Evolutionary conservation across 2,888 invertebrate species (phyloP).

Genomic region (Quadroppia sp.): DNA sequence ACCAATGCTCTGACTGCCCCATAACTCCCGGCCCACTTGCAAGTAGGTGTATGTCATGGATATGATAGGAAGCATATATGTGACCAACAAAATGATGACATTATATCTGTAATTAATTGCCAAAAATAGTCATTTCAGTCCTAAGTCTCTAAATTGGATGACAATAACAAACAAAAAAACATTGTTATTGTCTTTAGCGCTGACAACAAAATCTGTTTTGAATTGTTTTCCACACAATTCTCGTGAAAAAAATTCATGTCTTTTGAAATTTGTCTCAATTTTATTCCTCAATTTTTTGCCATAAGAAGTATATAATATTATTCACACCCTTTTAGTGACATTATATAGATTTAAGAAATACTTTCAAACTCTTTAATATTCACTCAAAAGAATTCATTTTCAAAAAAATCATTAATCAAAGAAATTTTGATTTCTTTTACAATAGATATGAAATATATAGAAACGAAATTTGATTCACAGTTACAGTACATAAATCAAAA

Average conservation of each 20-base stretch:
- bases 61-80: conserved; percentile 87
- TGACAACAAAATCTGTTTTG: background rate
- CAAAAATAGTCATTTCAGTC: background rate
- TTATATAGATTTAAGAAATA: too few species aligned
- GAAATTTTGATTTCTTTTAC: too few species aligned
- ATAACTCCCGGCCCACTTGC: conserved; percentile 80
- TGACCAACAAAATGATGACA: conserved; percentile 78
- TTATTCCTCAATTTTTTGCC: background rate
- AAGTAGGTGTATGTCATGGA: conserved; percentile 88
- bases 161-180: background rate
- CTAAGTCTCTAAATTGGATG: background rate
- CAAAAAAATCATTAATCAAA: too few species aligned
- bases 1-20: conserved; percentile 93
- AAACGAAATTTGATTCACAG: too few species aligned
- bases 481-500: too few species aligned
- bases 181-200: background rate
- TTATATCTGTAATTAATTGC: conserved; percentile 67
- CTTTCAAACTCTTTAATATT: too few species aligned
- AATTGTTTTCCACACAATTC: background rate
- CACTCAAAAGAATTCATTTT: too few species aligned
- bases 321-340: too few species aligned
- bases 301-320: too few species aligned
- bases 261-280: background rate
- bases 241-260: background rate
- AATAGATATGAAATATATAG: too few species aligned